These are phyloP conservation scores for Netelia melanura DNA, from an alignment of 2,888 invertebrate genomes.

Conservation along the genomic window DNA sequence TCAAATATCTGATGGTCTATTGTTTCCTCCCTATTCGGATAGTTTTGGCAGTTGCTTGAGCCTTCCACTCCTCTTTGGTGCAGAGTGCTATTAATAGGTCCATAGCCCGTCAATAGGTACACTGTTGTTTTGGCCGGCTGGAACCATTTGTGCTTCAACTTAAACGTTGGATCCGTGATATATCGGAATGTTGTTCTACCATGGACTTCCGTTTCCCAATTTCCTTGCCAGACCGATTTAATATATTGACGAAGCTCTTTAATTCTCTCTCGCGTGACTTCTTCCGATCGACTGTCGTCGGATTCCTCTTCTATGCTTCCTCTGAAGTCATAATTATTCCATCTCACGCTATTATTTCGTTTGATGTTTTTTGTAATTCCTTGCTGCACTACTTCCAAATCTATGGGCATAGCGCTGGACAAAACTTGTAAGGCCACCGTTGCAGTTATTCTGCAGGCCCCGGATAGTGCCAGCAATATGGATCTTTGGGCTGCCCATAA, in stretches of 20 bases:
- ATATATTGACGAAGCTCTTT: neutral
- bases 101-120: slow-evolving; percentile 8
- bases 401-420: slow-evolving; percentile 24
- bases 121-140: slow-evolving; percentile 43
- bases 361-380: neutral
- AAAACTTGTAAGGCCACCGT: neutral
- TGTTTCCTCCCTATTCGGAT: neutral
- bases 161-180: neutral
- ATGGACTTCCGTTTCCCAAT: neutral
- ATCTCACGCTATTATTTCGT: neutral
- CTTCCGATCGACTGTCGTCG: neutral
- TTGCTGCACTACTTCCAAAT: slow-evolving; percentile 8
- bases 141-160: neutral
- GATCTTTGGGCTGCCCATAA: slow-evolving; percentile 7
- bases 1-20: slow-evolving; percentile 14
- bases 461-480: neutral
- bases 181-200: slow-evolving; percentile 6
- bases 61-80: neutral
- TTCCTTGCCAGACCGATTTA: neutral
- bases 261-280: neutral
- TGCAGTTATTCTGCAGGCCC: neutral
- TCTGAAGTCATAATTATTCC: neutral
- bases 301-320: neutral
- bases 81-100: neutral
- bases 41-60: neutral